Conservation (phyloP, 2,888 invertebrate species). For the Folsomia candida region DNA sequence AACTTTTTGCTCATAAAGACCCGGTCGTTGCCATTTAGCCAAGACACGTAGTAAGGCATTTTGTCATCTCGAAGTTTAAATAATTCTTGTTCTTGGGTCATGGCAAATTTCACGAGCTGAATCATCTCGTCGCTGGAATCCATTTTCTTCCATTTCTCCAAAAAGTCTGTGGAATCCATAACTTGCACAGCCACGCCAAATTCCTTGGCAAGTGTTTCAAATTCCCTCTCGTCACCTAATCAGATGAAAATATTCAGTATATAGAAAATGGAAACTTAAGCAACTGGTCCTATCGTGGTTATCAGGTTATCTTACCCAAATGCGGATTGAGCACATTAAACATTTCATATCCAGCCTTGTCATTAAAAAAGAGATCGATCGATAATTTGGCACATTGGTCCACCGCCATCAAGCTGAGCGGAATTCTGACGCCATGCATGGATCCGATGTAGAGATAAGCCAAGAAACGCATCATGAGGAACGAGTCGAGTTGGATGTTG, state of each 20-base stretch:
- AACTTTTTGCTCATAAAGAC: slow-evolving; percentile 8
- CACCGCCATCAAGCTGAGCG: too few species aligned
- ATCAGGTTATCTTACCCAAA: too few species aligned
- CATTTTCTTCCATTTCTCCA: too few species aligned
- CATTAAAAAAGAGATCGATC: too few species aligned
- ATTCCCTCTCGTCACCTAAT: neutral
- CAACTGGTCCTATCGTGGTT: too few species aligned
- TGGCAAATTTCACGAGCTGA: neutral
- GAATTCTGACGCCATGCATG: neutral
- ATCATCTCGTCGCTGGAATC: neutral
- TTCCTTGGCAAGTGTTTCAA: neutral
- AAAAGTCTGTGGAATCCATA: neutral
- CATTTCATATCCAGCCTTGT: too few species aligned
- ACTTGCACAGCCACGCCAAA: neutral
- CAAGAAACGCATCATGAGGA: neutral
- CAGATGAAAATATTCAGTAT: too few species aligned
- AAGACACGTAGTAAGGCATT: neutral
- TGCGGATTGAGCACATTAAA: slow-evolving; percentile 8
- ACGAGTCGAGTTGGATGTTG: neutral
- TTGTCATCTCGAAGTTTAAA: too few species aligned
- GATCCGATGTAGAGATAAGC: slow-evolving; percentile 8
- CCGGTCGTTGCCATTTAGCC: neutral
- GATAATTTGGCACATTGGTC: too few species aligned
- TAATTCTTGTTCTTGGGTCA: too few species aligned
- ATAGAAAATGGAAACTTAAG: too few species aligned